Evolutionary conservation across 2,113 vertebrate species (phyloP).

Genomic region (Melanotaenia duboulayi): DNA sequence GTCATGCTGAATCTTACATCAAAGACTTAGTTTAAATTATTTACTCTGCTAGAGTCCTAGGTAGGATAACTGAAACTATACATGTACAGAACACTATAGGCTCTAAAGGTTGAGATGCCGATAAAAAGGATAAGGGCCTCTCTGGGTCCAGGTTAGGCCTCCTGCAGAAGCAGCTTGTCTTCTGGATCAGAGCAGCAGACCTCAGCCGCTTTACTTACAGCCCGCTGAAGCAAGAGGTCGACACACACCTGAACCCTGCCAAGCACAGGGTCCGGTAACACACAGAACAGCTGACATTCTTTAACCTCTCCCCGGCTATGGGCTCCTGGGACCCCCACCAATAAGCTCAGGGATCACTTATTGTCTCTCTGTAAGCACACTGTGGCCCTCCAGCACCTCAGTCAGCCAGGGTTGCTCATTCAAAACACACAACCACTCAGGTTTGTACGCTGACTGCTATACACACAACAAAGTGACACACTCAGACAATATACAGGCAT

Average conservation of each 20-base stretch:
- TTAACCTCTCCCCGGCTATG: conserved; percentile 74
- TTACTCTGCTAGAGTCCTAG: not conserved
- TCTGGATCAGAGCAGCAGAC: conserved; percentile 63
- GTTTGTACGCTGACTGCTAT: conserved; percentile 22
- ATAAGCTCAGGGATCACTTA: conserved; percentile 72
- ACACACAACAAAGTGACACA: conserved; percentile 60
- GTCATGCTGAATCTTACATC: too few species aligned
- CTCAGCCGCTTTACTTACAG: conserved; percentile 79
- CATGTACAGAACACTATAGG: conserved; percentile 14
- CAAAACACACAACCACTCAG: conserved; percentile 50
- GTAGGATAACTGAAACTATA: not conserved
- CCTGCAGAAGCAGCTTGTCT: conserved; percentile 60
- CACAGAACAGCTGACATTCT: conserved; percentile 71
- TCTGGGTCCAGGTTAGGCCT: conserved; percentile 43
- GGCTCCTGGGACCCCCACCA: conserved; percentile 67
- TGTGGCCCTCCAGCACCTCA: conserved; percentile 54
- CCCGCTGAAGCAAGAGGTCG: conserved; percentile 76
- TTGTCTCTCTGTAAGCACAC: conserved; percentile 70
- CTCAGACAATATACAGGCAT: conserved; percentile 64
- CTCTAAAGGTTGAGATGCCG: conserved; percentile 16
- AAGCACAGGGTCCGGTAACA: conserved; percentile 60
- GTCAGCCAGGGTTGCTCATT: conserved; percentile 24
- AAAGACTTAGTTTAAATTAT: too few species aligned
- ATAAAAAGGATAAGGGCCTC: conserved; percentile 38
- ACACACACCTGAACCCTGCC: conserved; percentile 78